These are phyloP conservation scores for Xestia rhomboidea DNA, from an alignment of 2,888 invertebrate species.

Conservation along the genomic window DNA sequence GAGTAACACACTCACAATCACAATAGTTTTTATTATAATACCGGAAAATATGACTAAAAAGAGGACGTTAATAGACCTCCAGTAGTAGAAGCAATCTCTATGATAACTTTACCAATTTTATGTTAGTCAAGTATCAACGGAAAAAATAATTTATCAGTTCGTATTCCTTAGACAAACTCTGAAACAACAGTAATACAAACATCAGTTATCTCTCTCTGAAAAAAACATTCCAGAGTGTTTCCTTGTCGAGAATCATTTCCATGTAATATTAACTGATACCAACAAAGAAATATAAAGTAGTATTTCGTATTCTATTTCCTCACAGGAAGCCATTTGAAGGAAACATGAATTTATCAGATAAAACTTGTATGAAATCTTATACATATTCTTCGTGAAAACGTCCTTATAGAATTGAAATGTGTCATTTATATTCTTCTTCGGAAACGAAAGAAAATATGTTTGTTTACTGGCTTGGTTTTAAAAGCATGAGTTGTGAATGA, in stretches of 20 bases:
- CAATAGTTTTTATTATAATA: too few species aligned
- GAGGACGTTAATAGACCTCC: not conserved
- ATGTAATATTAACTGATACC: conserved; percentile 23
- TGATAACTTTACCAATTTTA: not conserved
- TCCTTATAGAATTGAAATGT: conserved; percentile 12
- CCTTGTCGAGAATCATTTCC: conserved; percentile 12
- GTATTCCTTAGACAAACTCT: not conserved
- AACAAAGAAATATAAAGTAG: conserved; percentile 26
- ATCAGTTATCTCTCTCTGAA: not conserved
- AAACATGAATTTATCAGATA: conserved; percentile 41
- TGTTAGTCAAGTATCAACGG: not conserved
- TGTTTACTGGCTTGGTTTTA: not conserved
- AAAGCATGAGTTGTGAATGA: not conserved
- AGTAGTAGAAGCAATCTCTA: not conserved
- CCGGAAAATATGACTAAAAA: not conserved
- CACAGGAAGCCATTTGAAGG: conserved; percentile 18
- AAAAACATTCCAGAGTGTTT: conserved; percentile 6
- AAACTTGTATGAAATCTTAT: conserved; percentile 28
- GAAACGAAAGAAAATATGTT: conserved; percentile 2
- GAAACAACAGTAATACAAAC: conserved; percentile 13
- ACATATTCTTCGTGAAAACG: conserved; percentile 9
- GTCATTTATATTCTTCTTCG: conserved; percentile 20
- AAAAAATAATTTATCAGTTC: not conserved
- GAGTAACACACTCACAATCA: too few species aligned
- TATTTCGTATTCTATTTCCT: conserved; percentile 23